Conservation (phyloP, 2,888 invertebrate species). For the Caenorhabditis sulstoni region DNA sequence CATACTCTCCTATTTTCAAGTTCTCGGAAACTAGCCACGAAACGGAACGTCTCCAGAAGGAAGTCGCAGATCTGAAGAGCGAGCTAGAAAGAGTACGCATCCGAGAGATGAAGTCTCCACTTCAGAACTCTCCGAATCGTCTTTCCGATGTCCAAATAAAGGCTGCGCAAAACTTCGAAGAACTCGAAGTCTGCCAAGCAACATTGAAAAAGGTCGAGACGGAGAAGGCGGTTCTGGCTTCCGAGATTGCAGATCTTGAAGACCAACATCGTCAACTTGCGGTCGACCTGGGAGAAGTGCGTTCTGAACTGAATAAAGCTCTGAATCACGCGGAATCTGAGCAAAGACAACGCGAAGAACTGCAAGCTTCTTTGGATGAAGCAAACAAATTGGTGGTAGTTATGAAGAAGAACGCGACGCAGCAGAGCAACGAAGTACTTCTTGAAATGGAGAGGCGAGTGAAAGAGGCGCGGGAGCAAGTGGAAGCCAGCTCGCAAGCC, state of each 20-base stretch:
- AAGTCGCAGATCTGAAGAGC: neutral
- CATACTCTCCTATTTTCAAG: constrained; percentile 50
- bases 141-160: constrained; percentile 51
- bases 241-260: constrained; percentile 12
- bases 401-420: neutral
- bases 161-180: constrained; percentile 54
- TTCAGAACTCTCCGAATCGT: constrained; percentile 16
- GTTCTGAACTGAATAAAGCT: constrained; percentile 6
- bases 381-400: neutral
- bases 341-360: neutral
- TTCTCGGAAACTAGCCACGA: constrained; percentile 12
- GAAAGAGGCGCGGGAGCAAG: constrained; percentile 6
- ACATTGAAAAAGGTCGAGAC: constrained; percentile 45
- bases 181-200: constrained; percentile 56
- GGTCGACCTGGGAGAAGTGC: constrained; percentile 5
- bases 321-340: neutral
- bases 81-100: constrained; percentile 28
- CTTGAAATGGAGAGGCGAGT: constrained; percentile 25
- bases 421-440: constrained; percentile 15
- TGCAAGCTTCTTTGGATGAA: constrained; percentile 6
- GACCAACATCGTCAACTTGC: neutral
- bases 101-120: constrained; percentile 22
- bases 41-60: constrained; percentile 17
- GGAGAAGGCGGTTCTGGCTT: constrained; percentile 22
- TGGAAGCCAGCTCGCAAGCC: neutral